phyloP scores from a whole-genome alignment of 2,113 vertebrate species.

The Pavo muticus region DNA sequence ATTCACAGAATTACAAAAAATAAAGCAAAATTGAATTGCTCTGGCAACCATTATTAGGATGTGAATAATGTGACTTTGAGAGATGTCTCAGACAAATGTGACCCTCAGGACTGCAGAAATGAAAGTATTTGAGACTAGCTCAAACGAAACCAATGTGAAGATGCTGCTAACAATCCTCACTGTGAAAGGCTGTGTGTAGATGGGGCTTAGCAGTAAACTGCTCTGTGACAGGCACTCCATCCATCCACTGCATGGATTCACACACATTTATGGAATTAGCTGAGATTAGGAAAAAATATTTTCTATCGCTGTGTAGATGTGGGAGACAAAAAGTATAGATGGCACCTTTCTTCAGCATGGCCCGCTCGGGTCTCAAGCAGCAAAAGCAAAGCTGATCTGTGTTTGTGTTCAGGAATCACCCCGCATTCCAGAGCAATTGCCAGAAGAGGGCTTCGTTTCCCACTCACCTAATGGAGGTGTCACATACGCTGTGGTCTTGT shows the following conservation, averaged over 20 bases:
- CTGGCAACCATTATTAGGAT: not conserved
- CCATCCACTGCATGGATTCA: not conserved
- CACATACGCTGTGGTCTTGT: no score
- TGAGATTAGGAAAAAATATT: not conserved
- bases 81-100: not conserved
- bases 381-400: not conserved
- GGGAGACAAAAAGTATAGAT: not conserved
- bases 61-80: not conserved
- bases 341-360: not conserved
- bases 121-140: not conserved
- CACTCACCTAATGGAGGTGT: rapidly evolving
- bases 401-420: not conserved
- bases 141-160: not conserved
- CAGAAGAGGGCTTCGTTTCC: not conserved
- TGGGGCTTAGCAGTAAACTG: not conserved
- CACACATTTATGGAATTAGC: not conserved
- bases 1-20: not conserved
- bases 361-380: not conserved
- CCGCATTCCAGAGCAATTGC: not conserved
- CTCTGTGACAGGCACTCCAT: not conserved
- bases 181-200: rapidly evolving
- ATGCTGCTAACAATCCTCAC: not conserved
- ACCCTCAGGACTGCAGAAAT: not conserved
- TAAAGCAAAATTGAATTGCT: not conserved
- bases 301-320: not conserved